Evolutionary conservation across 2,888 invertebrate species (phyloP).

Genomic region (Drosophila siamana): DNA sequence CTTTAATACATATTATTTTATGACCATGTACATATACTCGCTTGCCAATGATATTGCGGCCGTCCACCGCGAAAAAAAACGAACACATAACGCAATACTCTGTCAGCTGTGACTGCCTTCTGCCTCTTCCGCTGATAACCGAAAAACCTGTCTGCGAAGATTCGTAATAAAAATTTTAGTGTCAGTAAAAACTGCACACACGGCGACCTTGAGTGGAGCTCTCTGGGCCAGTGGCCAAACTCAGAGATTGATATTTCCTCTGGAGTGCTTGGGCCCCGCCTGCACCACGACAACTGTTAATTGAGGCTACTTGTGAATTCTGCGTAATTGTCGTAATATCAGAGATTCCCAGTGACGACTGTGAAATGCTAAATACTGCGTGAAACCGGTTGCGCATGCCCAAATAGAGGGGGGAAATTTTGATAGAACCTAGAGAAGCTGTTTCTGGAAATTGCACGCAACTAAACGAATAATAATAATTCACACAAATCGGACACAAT

Average conservation of each 20-base stretch:
- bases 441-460: constrained; percentile 43
- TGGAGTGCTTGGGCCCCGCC: background rate
- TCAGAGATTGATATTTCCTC: constrained; percentile 10
- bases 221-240: constrained; percentile 55
- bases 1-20: background rate
- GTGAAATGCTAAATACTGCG: constrained; percentile 29
- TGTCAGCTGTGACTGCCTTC: constrained; percentile 4
- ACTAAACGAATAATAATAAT: constrained; percentile 16
- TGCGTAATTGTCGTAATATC: constrained; percentile 49
- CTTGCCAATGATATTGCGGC: constrained; percentile 6
- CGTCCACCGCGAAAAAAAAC: constrained; percentile 1
- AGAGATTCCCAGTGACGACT: constrained; percentile 43
- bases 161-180: constrained; percentile 25
- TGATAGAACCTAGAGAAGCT: background rate
- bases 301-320: constrained; percentile 50
- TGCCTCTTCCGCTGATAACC: constrained; percentile 18
- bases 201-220: constrained; percentile 49
- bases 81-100: constrained; percentile 12
- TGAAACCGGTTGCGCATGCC: constrained; percentile 46
- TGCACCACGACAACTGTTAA: constrained; percentile 16
- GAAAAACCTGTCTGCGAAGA: constrained; percentile 56
- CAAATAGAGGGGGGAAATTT: constrained; percentile 48
- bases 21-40: background rate
- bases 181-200: constrained; percentile 20
- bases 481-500: constrained; percentile 17